Base-by-base conservation (phyloP, 2,888 invertebrate genomes). In the Euzetes globulus region DNA sequence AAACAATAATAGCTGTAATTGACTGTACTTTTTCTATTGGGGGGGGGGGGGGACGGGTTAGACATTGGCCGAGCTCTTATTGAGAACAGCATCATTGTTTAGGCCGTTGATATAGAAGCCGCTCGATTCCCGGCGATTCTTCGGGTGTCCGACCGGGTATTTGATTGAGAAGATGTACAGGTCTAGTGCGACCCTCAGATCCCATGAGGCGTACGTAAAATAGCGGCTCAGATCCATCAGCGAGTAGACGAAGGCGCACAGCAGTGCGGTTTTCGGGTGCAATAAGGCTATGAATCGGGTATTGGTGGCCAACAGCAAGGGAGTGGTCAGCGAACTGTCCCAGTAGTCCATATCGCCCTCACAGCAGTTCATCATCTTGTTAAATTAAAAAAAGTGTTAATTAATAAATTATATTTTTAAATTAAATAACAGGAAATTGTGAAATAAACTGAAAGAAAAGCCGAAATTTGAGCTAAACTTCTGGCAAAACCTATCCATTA, bases 191-290 rank as follows among this genome's bases (percentile, higher is more conserved):
- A 76, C 74, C 29, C 74, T 63, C 29, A 78, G 65, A 72, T 78
- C 78, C 78, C 78, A 78, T 52, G 77, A 77, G 15, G 75, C 63
- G 33, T 77, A 78, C 9, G 78, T 78, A n/a, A 78, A 78, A 73
- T 78, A 78, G 11, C 78, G 77, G 52, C 76, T 75, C 15, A 77
- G 72, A 75, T 78, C 78, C 76, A 78, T 78, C 45, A 77, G 29
- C 27, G 77, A 77, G 29, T 77, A 78, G 17, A 78, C 77, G 29
- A 78, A 73, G 29, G 77, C 76, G 74, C 78, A 78, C 17, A 78
- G 71, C 9, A 78, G 72, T 45, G 78, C 78, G n/a, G 78, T 77
- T 68, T 75, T 72, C 19, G 76, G 52, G 25, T 77, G 76, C n/a
- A 78, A 41, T 33, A 77, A 55, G n/a, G 75, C 71, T 7, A 77